Evolutionary conservation across 2,888 invertebrate genomes (phyloP), one percentile per base, ranked within the genome.

Genomic region (Salpingus planirostris): DNA sequence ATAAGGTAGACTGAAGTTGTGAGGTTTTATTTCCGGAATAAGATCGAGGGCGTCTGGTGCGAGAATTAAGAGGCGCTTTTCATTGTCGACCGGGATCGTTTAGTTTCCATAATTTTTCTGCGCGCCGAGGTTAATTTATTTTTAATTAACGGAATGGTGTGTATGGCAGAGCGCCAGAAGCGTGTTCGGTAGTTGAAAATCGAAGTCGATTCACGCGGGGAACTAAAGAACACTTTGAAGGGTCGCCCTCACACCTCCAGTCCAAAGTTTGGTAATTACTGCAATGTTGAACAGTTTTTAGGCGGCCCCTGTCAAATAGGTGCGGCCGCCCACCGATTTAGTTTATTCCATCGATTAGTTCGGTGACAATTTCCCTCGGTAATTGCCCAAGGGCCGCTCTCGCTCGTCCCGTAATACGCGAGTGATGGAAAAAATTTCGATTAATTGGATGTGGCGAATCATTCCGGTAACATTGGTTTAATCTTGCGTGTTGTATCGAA

Each of bases 181-280:
- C 18, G 18, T 18, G 18, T 18, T 8, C 5, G 18, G 18, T 18
- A 5, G 18, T 18, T 8, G 18, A 30, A 23, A 24, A 30, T 30
- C 30, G 30, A 30, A 30, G 23, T 15, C 30, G 23, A 23, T 22
- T 22, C 30, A 24, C 15, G 28, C 28, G 22, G 15, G 18, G 8
- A 18, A 5, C 35, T 32, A 39, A 39, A 35, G 35, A 39, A 35
- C 39, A 39, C 35, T 39, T 39, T 39, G 35, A 39, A 39, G 35
- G 35, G 31, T 38, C 38, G 34, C 34, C 34, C 28, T 28, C 29
- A 29, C 35, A 34, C 31, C 29, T 34, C 39, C 29, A 29, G 32
- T 35, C 39, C 39, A 39, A 39, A 39, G 39, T 39, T 39, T 39
- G 35, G 39, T 39, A 39, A 39, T 39, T 39, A 39, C 39, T 39